phyloP scores from a whole-genome alignment of 2,888 invertebrate species.

The Portevinia maculata region DNA sequence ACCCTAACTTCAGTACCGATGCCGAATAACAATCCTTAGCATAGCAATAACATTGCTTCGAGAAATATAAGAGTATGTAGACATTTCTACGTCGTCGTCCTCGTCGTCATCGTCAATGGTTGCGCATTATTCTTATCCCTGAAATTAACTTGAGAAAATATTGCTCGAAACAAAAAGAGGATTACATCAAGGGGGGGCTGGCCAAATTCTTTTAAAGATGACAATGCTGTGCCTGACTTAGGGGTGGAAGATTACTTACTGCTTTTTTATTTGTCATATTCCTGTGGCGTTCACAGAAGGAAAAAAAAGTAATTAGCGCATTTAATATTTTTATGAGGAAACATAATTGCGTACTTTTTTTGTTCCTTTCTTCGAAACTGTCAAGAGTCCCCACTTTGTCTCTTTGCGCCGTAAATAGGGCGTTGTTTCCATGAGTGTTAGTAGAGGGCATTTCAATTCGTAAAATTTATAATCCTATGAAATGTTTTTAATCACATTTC shows the following conservation, averaged over 20 bases:
- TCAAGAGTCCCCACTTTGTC: constrained; percentile 35
- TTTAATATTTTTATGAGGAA: constrained; percentile 71
- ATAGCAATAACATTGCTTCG: constrained; percentile 44
- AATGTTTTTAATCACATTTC: constrained; percentile 68
- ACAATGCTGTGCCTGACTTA: constrained; percentile 11
- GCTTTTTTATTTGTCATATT: constrained; percentile 31
- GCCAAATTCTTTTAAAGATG: constrained; percentile 2
- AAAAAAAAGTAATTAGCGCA: constrained; percentile 66
- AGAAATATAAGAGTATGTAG: constrained; percentile 39
- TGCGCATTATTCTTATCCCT: constrained; percentile 51
- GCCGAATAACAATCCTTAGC: constrained; percentile 61
- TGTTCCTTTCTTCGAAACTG: constrained; percentile 33
- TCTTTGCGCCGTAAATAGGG: constrained; percentile 16
- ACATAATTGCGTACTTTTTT: constrained; percentile 60
- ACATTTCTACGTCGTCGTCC: constrained; percentile 16
- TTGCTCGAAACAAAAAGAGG: constrained; percentile 20
- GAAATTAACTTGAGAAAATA: constrained; percentile 56
- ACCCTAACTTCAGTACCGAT: constrained; percentile 48
- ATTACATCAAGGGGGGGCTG: constrained; percentile 25
- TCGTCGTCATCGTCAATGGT: constrained; percentile 27
- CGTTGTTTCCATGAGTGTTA: constrained; percentile 13
- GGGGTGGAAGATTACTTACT: constrained; percentile 30
- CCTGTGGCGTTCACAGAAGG: constrained; percentile 9
- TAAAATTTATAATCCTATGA: constrained; percentile 63
- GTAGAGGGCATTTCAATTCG: constrained; percentile 47